These are phyloP conservation scores for Formica aserva DNA, from an alignment of 2,888 invertebrate genomes.

Conservation along the genomic window DNA sequence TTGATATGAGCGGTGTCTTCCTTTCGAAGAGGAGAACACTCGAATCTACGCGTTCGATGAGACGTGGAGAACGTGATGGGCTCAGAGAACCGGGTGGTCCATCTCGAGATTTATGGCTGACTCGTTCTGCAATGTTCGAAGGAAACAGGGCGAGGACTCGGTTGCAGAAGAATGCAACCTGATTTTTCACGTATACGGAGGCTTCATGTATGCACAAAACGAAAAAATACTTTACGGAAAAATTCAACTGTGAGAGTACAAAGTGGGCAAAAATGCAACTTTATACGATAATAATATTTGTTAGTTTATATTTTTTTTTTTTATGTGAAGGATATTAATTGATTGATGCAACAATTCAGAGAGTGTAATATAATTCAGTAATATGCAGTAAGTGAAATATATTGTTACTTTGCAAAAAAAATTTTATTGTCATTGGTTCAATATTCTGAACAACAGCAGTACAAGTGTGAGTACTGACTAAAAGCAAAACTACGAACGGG, in stretches of 20 bases:
- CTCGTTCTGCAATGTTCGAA: constrained; percentile 73
- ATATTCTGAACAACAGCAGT: constrained; percentile 44
- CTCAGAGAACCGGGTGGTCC: constrained; percentile 78
- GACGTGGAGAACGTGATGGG: constrained; percentile 73
- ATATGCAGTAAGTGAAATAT: background rate
- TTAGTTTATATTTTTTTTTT: background rate
- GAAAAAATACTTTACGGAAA: background rate
- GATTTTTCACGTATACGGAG: constrained; percentile 52
- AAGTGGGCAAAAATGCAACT: background rate
- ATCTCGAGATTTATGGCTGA: constrained; percentile 75
- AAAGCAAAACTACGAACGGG: constrained; percentile 37
- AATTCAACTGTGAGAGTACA: background rate
- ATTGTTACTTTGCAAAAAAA: background rate
- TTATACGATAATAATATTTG: background rate
- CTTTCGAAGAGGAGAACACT: constrained; percentile 55
- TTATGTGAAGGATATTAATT: background rate
- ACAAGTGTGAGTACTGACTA: constrained; percentile 10
- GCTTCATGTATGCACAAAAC: background rate
- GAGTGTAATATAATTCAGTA: background rate
- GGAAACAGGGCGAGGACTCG: constrained; percentile 73
- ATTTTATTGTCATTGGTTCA: constrained; percentile 48
- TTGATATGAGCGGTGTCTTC: constrained; percentile 60
- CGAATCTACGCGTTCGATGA: constrained; percentile 74
- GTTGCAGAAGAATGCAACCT: constrained; percentile 66
- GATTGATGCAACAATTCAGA: background rate